Base-by-base conservation (phyloP, 2,113 vertebrate species). In the Urocynchramus pylzowi region DNA sequence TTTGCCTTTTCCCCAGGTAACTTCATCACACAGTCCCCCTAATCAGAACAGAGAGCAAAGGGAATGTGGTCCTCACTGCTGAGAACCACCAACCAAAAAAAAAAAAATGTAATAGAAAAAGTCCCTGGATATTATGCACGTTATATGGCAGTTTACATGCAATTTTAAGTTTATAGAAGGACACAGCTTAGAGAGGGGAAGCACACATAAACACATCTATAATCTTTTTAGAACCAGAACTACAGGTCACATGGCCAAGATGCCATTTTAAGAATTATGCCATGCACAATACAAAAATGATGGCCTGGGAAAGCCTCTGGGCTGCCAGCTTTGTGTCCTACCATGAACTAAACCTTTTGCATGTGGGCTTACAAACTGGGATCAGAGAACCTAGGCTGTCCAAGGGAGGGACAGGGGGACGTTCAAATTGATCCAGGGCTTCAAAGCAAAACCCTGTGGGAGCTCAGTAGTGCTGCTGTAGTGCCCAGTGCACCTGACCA, bases 181-280 rank as follows among this genome's bases (percentile, higher is more conserved):
- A 28, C 30, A 44, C 3, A 0, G 0, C 53, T 67, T 49, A 57
- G 13, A 30, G 8, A 4, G 3, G 19, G 5, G 11, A 90, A 84
- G 14, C 16, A 41, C 11, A 59, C 4, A 13, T 44, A 44, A 78
- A 49, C 18, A 56, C 10, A 37, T 12, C 1, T 39, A 17, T 15
- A 27, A 2, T 10, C 7, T 67, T 57, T 49, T 10, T 65, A 18
- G 50, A 49, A 14, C 31, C 35, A 61, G 68, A 73, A 30, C 19
- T 13, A 44, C 33, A 27, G 28, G 63, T 41, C 71, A 42, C 26
- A 15, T 12, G 56, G 35, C 15, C 10, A 24, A 70, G 33, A 3
- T 71, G 17, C 4, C 22, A 11, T 71, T 59, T 78, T 54, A 74
- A 71, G 30, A 59, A 59, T 22, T 7, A 18, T 35, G 54, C 28